Conservation (phyloP, 2,113 vertebrate genomes). For the Amia ocellicauda region DNA sequence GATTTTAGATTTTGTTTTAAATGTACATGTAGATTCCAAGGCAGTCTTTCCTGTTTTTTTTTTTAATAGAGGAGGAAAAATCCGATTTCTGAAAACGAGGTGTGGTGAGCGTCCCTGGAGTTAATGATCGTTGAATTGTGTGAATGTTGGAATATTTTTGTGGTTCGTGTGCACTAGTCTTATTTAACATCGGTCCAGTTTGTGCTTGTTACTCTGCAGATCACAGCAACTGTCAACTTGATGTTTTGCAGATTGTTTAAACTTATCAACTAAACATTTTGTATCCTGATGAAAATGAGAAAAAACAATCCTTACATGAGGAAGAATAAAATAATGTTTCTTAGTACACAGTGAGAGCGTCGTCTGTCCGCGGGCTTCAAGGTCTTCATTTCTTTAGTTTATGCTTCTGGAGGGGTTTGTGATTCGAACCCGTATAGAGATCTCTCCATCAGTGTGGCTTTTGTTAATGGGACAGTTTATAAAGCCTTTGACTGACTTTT, state of each 20-base stretch:
- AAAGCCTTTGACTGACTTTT: background rate
- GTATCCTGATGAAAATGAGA: constrained; percentile 49
- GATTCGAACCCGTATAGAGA: background rate
- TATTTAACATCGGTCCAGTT: background rate
- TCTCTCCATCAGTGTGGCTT: too few relatives aligned
- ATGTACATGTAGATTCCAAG: background rate
- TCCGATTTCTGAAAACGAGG: too few relatives aligned
- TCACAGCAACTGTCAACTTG: constrained; percentile 32
- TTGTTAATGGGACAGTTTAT: background rate
- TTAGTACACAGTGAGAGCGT: constrained; percentile 42
- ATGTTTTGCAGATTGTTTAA: constrained; percentile 49
- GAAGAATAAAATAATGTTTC: constrained; percentile 69
- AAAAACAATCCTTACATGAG: constrained; percentile 50
- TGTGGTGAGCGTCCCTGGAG: constrained; percentile 4
- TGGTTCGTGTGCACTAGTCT: background rate
- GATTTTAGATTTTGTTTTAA: too few relatives aligned
- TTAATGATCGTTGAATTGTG: background rate
- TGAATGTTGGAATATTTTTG: background rate
- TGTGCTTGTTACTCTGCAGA: constrained; percentile 11
- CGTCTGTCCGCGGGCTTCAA: background rate
- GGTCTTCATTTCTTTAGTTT: background rate
- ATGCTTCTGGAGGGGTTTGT: background rate
- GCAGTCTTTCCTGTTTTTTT: constrained; percentile 8
- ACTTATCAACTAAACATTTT: constrained; percentile 45
- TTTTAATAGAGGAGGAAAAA: too few relatives aligned